phyloP scores from a whole-genome alignment of 2,888 invertebrate species.

The Archips xylosteana region DNA sequence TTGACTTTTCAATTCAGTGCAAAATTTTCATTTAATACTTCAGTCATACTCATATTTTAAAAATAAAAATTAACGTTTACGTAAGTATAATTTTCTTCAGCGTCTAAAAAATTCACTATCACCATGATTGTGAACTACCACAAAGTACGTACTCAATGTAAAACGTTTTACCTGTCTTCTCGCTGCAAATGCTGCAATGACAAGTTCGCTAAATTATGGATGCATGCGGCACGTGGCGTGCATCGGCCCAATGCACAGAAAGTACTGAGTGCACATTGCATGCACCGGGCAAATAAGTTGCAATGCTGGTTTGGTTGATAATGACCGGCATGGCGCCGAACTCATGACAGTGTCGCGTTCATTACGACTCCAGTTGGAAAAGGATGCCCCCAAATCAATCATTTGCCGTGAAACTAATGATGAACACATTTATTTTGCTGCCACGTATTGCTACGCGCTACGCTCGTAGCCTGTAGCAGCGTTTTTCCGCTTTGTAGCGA shows the following conservation, averaged over 20 bases:
- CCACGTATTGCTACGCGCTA: too few species aligned
- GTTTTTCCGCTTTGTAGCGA: too few species aligned
- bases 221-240: conserved; percentile 43
- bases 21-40: background rate
- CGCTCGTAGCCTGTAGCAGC: too few species aligned
- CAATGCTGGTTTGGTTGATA: conserved; percentile 16
- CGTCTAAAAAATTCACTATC: background rate
- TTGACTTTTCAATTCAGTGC: background rate
- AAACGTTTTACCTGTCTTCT: conserved; percentile 40
- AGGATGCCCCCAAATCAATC: conserved; percentile 36
- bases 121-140: background rate
- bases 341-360: conserved; percentile 32
- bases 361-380: conserved; percentile 29
- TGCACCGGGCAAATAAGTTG: conserved; percentile 24
- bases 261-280: conserved; percentile 23
- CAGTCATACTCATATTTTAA: background rate
- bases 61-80: background rate
- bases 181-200: conserved; percentile 32
- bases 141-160: conserved; percentile 1
- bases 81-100: background rate
- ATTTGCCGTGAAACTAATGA: conserved; percentile 29
- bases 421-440: too few species aligned
- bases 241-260: conserved; percentile 1
- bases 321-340: conserved; percentile 21
- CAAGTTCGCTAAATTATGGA: conserved; percentile 60